Evolutionary conservation across 2,113 vertebrate species (phyloP).

Genomic region (Taxidea taxus): DNA sequence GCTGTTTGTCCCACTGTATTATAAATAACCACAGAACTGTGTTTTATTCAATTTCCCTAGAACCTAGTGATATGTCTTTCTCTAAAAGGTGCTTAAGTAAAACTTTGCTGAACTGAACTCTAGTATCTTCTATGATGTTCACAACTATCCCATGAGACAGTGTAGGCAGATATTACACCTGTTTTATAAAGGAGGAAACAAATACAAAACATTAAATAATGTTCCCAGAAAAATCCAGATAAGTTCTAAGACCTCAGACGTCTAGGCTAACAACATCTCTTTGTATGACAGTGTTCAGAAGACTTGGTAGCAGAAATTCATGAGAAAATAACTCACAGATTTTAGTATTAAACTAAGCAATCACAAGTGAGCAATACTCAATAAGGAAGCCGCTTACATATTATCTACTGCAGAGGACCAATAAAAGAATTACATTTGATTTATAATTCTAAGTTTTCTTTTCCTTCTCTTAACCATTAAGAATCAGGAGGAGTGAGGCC

Average conservation of each 20-base stretch:
- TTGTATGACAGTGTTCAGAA: neutral
- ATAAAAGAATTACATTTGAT: neutral
- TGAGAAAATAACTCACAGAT: neutral
- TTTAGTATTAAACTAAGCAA: slow-evolving; percentile 38
- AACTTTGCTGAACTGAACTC: neutral
- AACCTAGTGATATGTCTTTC: neutral
- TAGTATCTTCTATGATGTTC: neutral
- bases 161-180: neutral
- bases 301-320: neutral
- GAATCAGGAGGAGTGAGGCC: neutral
- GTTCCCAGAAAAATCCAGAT: neutral
- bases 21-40: neutral
- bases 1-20: neutral
- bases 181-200: slow-evolving; percentile 20
- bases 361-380: neutral
- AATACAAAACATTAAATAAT: neutral
- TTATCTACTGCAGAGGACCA: neutral
- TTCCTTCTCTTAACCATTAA: neutral
- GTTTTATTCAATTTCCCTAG: slow-evolving; percentile 25
- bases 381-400: neutral
- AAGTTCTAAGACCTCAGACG: neutral
- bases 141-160: neutral
- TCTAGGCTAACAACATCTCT: neutral
- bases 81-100: slow-evolving; percentile 34
- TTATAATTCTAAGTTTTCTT: neutral